These are phyloP conservation scores for Synaphobranchus kaupii DNA, from an alignment of 2,797 vertebrate species.

Conservation along the genomic window DNA sequence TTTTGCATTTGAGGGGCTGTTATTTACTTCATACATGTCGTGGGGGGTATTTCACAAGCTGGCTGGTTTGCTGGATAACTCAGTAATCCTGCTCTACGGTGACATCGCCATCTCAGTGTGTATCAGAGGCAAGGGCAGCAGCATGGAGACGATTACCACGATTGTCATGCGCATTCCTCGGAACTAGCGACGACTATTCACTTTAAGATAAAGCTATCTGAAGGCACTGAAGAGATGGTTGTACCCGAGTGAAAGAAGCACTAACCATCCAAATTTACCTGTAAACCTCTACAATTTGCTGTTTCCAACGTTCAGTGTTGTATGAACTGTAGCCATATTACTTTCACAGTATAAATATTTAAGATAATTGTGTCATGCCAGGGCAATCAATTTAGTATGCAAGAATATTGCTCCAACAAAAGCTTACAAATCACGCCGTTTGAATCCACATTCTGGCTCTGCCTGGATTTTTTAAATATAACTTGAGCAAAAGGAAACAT, in stretches of 20 bases:
- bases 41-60: neutral
- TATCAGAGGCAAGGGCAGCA: neutral
- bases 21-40: neutral
- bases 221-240: too few relatives aligned
- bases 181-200: neutral
- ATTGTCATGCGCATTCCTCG: neutral
- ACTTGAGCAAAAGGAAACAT: too few relatives aligned
- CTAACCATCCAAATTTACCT: neutral
- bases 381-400: neutral
- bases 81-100: neutral
- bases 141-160: neutral
- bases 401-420: neutral
- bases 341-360: neutral
- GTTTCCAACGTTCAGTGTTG: neutral
- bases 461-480: too few relatives aligned
- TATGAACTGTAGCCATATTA: neutral
- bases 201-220: neutral
- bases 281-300: neutral
- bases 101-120: too few relatives aligned
- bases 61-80: neutral
- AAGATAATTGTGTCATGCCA: neutral
- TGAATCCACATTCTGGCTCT: neutral
- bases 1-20: neutral
- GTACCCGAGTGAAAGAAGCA: too few relatives aligned
- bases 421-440: neutral